Evolutionary conservation across 2,113 vertebrate genomes (phyloP).

Genomic region (Catharus fuscescens): DNA sequence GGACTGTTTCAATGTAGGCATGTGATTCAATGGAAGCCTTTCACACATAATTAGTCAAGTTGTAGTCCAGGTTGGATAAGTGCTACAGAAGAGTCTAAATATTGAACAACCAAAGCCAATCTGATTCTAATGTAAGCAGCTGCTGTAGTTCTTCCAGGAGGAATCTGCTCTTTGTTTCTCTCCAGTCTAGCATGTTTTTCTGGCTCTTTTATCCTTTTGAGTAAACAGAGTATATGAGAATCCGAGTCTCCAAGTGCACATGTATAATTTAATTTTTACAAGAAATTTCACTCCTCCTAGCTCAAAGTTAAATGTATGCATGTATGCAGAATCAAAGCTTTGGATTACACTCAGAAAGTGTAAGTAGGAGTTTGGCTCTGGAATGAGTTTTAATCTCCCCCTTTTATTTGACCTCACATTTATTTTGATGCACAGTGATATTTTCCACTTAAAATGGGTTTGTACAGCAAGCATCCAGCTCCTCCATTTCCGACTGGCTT

Average conservation of each 20-base stretch:
- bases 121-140: neutral
- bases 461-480: neutral
- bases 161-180: constrained; percentile 11
- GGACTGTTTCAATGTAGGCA: neutral
- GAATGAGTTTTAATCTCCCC: neutral
- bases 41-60: neutral
- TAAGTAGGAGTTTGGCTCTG: neutral
- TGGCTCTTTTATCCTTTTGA: neutral
- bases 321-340: neutral
- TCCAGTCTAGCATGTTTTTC: neutral
- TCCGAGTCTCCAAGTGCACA: neutral
- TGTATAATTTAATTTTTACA: constrained; percentile 33
- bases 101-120: neutral
- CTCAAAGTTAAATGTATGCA: neutral
- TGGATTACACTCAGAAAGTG: neutral
- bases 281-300: neutral
- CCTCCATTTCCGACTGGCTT: neutral
- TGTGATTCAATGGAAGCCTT: neutral
- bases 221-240: neutral
- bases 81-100: neutral
- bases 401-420: neutral
- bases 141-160: neutral
- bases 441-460: neutral
- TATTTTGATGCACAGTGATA: neutral
- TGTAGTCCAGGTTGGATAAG: neutral